Evolutionary conservation across 2,888 invertebrate genomes (phyloP).

Genomic region (Cremastinae sp.): DNA sequence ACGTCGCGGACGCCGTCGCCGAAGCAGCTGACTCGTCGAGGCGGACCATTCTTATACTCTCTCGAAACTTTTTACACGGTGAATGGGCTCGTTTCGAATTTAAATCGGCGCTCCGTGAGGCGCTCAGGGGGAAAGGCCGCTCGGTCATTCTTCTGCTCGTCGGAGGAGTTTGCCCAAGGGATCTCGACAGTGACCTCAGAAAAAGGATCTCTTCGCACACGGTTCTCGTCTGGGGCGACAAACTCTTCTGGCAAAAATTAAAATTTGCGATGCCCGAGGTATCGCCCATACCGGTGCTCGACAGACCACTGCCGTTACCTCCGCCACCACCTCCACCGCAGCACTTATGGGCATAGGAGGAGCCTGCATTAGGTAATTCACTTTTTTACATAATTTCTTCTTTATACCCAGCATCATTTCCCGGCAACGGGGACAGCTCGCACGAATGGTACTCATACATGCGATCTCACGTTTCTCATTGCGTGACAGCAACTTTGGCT

Average conservation of each 20-base stretch:
- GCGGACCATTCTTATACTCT: constrained; percentile 93
- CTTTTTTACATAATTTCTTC: constrained; percentile 5
- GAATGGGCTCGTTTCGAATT: constrained; percentile 98
- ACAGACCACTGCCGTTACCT: constrained; percentile 76
- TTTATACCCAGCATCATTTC: neutral
- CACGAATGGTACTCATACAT: neutral
- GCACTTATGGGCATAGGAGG: constrained; percentile 88
- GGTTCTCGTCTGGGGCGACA: constrained; percentile 96
- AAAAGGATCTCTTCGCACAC: constrained; percentile 95
- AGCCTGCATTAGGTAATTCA: constrained; percentile 64
- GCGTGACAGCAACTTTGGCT: constrained; percentile 15
- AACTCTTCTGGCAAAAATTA: constrained; percentile 98
- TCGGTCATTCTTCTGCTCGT: constrained; percentile 94
- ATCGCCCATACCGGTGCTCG: constrained; percentile 75
- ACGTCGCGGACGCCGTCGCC: constrained; percentile 94
- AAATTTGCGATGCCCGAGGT: constrained; percentile 93
- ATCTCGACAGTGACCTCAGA: constrained; percentile 94
- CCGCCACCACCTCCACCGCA: constrained; percentile 83
- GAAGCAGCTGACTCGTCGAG: constrained; percentile 95
- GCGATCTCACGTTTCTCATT: constrained; percentile 13
- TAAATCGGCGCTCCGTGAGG: constrained; percentile 94
- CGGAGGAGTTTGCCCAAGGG: constrained; percentile 93
- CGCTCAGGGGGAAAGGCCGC: constrained; percentile 91
- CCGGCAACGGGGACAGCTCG: neutral
- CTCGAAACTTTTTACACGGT: constrained; percentile 95